A percentile compares a stretch with the other conserved stretches of the same genome.
Evolutionary conservation across 2,888 invertebrate species (phyloP).

Genomic region (Apantesis nais): DNA sequence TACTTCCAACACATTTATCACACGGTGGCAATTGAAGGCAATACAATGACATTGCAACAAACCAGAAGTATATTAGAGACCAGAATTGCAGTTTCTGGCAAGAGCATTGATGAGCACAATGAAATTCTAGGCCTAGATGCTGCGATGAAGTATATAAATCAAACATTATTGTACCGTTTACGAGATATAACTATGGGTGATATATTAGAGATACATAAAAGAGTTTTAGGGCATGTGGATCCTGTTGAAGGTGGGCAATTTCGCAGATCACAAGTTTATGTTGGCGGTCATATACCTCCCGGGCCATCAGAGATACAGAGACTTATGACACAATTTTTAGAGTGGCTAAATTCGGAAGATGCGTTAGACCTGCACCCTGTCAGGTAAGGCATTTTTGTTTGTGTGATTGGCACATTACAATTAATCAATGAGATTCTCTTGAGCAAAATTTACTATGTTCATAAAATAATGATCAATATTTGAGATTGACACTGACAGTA

Average conservation of each 20-base stretch:
- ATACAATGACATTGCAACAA: constrained; percentile 97
- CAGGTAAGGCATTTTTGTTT: constrained; percentile 73
- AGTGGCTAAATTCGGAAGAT: constrained; percentile 96
- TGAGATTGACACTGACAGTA: too few species aligned
- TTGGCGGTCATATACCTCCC: constrained; percentile 97
- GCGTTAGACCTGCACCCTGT: constrained; percentile 95
- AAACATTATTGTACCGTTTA: constrained; percentile 91
- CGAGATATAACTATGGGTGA: constrained; percentile 93
- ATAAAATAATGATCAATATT: too few species aligned
- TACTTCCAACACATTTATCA: constrained; percentile 99
- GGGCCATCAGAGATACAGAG: constrained; percentile 92
- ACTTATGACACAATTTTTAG: constrained; percentile 95
- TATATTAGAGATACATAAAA: constrained; percentile 95
- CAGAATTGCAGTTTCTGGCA: constrained; percentile 90
- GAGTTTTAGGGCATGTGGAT: constrained; percentile 97
- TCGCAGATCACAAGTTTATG: constrained; percentile 95
- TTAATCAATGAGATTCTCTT: neutral
- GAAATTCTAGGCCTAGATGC: constrained; percentile 97
- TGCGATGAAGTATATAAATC: constrained; percentile 96
- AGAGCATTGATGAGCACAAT: constrained; percentile 98
- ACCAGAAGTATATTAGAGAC: constrained; percentile 97
- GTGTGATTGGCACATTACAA: neutral
- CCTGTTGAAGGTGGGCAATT: constrained; percentile 96
- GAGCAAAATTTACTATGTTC: neutral
- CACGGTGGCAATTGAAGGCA: constrained; percentile 98